phyloP scores from a whole-genome alignment of 2,797 vertebrate species.

The Galago senegalensis region DNA sequence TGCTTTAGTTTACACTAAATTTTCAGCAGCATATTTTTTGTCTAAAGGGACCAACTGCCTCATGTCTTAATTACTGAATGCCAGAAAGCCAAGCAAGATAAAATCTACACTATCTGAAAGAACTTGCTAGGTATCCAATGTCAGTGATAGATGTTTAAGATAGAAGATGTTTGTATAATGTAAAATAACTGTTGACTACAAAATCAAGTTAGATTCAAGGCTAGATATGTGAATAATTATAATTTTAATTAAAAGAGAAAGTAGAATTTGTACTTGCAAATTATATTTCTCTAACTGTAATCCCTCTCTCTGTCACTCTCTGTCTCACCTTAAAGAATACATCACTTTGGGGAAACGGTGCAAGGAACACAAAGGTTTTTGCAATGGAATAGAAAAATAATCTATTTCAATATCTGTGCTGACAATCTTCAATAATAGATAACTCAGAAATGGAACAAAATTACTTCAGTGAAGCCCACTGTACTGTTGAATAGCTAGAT shows the following conservation, averaged over 20 bases:
- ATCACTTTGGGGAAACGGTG: conserved; percentile 12
- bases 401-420: conserved; percentile 71
- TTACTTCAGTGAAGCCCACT: conserved; percentile 65
- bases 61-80: conserved; percentile 24
- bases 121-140: background rate
- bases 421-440: conserved; percentile 75
- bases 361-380: conserved; percentile 54
- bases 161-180: conserved; percentile 12
- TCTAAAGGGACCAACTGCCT: conserved; percentile 45
- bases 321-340: background rate
- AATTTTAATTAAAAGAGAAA: conserved; percentile 49
- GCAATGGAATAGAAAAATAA: conserved; percentile 65
- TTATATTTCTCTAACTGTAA: conserved; percentile 45
- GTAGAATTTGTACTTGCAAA: conserved; percentile 58
- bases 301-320: background rate
- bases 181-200: conserved; percentile 63
- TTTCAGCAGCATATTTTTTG: conserved; percentile 54
- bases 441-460: conserved; percentile 67
- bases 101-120: conserved; percentile 14
- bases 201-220: conserved; percentile 64
- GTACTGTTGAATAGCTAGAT: conserved; percentile 48
- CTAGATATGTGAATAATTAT: background rate
- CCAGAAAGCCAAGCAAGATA: conserved; percentile 52
- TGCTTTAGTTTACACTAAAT: conserved; percentile 30
- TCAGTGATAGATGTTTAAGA: conserved; percentile 31